Conservation (phyloP, 2,797 vertebrate species). For the Paedocypris micromegethes region DNA sequence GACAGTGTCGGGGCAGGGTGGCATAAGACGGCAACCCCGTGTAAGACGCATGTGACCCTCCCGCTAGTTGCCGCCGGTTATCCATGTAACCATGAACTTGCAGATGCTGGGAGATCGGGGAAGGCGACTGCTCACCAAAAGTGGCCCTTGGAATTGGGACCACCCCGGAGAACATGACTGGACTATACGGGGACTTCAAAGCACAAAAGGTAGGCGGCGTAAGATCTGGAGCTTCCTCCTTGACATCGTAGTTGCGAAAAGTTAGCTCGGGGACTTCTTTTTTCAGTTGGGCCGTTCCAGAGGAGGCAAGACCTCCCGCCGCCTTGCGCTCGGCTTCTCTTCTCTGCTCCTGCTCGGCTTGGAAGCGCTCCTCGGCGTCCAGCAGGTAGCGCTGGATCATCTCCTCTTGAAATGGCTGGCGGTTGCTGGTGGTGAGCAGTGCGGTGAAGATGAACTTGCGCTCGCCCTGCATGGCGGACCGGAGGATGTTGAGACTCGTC, state of each 20-base stretch:
- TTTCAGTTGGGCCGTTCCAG: constrained; percentile 55
- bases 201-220: constrained; percentile 50
- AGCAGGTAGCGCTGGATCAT: constrained; percentile 92
- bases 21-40: constrained; percentile 68
- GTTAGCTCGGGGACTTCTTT: constrained; percentile 58
- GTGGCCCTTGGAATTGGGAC: constrained; percentile 82
- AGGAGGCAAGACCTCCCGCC: constrained; percentile 42
- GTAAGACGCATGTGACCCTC: constrained; percentile 64
- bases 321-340: constrained; percentile 77
- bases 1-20: constrained; percentile 76
- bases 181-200: constrained; percentile 64
- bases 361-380: constrained; percentile 86
- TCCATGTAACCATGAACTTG: constrained; percentile 66
- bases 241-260: constrained; percentile 59
- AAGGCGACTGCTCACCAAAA: constrained; percentile 57
- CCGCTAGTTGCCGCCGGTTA: constrained; percentile 67
- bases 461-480: constrained; percentile 89
- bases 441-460: constrained; percentile 84
- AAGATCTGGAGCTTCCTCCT: constrained; percentile 64
- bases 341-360: constrained; percentile 81
- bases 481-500: constrained; percentile 83
- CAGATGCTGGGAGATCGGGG: constrained; percentile 59
- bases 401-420: constrained; percentile 94
- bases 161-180: constrained; percentile 73
- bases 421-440: constrained; percentile 83